Base-by-base conservation (phyloP, 2,797 vertebrate genomes). In the Gorsachius magnificus region DNA sequence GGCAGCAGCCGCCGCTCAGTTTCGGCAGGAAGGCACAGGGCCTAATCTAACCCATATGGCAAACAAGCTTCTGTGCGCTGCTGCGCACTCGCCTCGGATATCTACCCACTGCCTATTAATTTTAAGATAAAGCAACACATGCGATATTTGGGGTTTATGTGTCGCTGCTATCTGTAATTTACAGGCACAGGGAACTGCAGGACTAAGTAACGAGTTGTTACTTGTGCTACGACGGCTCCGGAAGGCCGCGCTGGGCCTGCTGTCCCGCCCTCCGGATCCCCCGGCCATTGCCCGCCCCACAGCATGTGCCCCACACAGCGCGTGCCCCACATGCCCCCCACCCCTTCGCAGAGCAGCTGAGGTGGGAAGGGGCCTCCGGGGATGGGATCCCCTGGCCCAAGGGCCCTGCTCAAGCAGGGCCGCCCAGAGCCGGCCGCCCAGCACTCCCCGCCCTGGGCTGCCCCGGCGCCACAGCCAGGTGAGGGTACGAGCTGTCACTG, bases 21-120 rank as follows among this genome's bases (percentile, higher is more conserved):
- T 60, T 61, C 4, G 0, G 22, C 1, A 0, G 29, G 77, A 90
- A 26, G 0, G 1, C 0, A 0, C 20, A 20, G 57, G 29, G 21
- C 29, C 24, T 70, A 48, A 31, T 36, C 43, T 13, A 75, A 57
- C 19, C 63, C 58, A 19, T 33, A 11, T 10, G 68, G 45, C 1
- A 3, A 74, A 28, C 0, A 10, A 77, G 38, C 36, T 54, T 36
- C 79, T 29, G 18, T n/a, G 72, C 0, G 0, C 51, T 0, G 0
- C 29, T 25, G 33, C 6, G 2, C 6, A 0, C 5, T 0, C 3
- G 8, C 46, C 51, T 58, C 33, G 12, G 20, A 21, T 64, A 64
- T 33, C 68, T 33, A 16, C 74, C 41, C 33, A 1, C 19, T 11
- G 8, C 8, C 61, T 51, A 33, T 19, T 22, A 43, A 36, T 77